Base-by-base conservation (phyloP, 2,113 vertebrate species). In the Siphamia tubifer region DNA sequence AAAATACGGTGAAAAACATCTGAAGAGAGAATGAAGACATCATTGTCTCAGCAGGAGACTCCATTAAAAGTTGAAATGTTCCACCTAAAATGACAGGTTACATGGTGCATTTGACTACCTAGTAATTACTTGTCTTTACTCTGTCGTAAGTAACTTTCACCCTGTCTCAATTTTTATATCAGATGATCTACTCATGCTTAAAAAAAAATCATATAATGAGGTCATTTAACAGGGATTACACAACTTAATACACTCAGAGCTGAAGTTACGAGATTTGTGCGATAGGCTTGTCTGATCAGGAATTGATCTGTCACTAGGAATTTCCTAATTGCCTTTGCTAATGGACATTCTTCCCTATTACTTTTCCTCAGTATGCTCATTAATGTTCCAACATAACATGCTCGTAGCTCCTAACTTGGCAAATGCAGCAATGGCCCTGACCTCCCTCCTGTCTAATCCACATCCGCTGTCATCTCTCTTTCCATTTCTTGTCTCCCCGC, bases 251-350 rank as follows among this genome's bases (percentile, higher is more conserved):
- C 25, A 20, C 13, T 20, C 2, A 15, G 31, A 35, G 10, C 13
- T 58, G 11, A 68, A 53, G 69, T 40, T 49, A 55, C 8, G 31
- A 27, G 31, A 55, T 83, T 58, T 44, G 51, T 19, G 35, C n/a
- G 52, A 69, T 3, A 58, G 10, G 31, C 55, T 32, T 9, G 23
- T 62, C 27, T 10, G 23, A 43, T 38, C 21, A 15, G 28, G 31
- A 32, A 32, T 32, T 24, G 16, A 42, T 16, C 16, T 72, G 67
- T 81, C 74, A 31, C 35, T 40, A 9, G 17, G 23, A 63, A 44
- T 67, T 12, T 44, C 28, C 21, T 81, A 81, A 81, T 79, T 83
- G 62, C 35, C 47, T 58, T n/a, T 8, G 0, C 52, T 43, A 74
- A 82, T 27, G 36, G 20, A 52, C 15, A 30, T 24, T 28, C 55